Evolutionary conservation across 2,797 vertebrate species (phyloP), one percentile per base, ranked within the genome.

Genomic region (Leptoclinus maculatus): DNA sequence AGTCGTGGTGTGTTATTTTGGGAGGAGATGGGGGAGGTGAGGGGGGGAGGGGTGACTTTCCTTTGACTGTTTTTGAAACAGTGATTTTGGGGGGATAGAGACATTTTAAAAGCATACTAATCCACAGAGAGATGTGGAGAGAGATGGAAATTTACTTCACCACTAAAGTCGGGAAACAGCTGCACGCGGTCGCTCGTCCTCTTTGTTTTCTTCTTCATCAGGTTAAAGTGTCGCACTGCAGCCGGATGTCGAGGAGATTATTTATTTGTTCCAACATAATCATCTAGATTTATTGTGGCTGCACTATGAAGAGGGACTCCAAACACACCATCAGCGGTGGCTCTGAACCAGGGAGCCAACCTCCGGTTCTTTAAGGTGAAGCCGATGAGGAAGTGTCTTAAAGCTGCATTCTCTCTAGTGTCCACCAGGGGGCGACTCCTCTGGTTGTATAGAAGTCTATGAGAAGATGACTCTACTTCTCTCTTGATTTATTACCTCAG

Each of bases 41-140:
- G 23, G 34, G 16, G 64, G 70, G 82, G n/a, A 27, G 17, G 65
- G 71, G 82, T 80, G 88, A 83, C 84, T 87, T 84, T 81, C 66
- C 86, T 88, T 87, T 88, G 47, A 70, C 78, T 36, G 1, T 62
- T 69, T 64, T 65, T 78, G 39, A 88, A 82, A 76, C 49, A 2
- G 9, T 41, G 74, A 71, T 84, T 83, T 89, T 47, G 3, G 43
- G 49, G 5, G 19, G 65, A 67, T 71, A 25, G 74, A 82, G 83
- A 84, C 19, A 9, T 78, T 80, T 83, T 47, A 64, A 71, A 80
- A 74, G 85, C 71, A 5, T 1, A 11, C 49, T 57, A 57, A 82
- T 72, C 78, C 83, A 38, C 80, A 65, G 78, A 69, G 80, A 80
- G 67, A 67, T 27, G 53, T 2, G 21, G 58, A 66, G 66, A 60